Base-by-base conservation (phyloP, 1,140 invertebrate genomes). In the Megalopta genalis region DNA sequence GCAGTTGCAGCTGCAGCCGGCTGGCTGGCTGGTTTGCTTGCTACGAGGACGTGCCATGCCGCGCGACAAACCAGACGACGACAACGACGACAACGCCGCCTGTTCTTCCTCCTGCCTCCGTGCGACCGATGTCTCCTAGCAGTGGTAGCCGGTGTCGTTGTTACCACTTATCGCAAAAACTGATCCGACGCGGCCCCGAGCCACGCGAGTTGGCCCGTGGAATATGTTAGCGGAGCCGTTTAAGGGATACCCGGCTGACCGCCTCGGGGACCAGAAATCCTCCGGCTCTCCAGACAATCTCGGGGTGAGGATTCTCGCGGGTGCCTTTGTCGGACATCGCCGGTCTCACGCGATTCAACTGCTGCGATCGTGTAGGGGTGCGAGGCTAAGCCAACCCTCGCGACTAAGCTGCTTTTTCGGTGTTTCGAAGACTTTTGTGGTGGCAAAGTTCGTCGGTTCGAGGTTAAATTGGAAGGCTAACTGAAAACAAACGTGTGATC, bases 91-190 rank as follows among this genome's bases (percentile, higher is more conserved):
- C 32, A 32, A 32, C 42, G 42, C 32, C 18, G 18, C 14, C 23
- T 68, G 25, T 68, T 81, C 54, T 23, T 82, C 23, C 21, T 72
- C 60, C 18, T 68, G 60, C 27, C 14, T 63, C 54, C 46, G 49
- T 63, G 46, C 69, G 52, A 73, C 79, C 70, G 63, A 52, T 67
- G 74, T 85, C 76, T 73, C 71, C 57, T 67, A 69, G 62, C 76
- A 67, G 49, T 49, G 52, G 62, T 75, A 60, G 57, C 52, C 83
- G 70, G 81, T 78, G 84, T 86, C 85, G 81, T 83, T 86, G 77
- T 83, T 86, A 81, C 81, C 70, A 81, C 81, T 86, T 81, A 86
- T 86, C 84, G 84, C 85, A 86, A 86, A 86, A 86, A 86, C 81
- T 81, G 81, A 86, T 86, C 84, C 77, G 68, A 83, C 69, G 80